phyloP scores from a whole-genome alignment of 2,113 vertebrate genomes.

The Sphyrna mokarran region DNA sequence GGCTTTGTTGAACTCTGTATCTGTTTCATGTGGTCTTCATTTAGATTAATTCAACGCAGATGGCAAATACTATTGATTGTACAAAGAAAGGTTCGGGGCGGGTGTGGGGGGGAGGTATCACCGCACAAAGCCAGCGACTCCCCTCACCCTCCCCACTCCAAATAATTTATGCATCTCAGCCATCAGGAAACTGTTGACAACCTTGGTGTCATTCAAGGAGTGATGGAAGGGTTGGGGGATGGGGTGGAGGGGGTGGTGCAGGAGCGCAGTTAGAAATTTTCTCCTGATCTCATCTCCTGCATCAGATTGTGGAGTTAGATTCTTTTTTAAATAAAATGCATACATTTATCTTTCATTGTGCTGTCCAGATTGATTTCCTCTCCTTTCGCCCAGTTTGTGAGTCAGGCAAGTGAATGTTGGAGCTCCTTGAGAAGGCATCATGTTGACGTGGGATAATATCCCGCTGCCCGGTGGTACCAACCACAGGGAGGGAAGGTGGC shows the following conservation, averaged over 20 bases:
- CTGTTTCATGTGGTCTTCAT: conserved; percentile 35
- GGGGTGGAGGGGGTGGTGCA: neutral
- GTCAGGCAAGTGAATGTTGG: neutral
- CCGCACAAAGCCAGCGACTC: neutral
- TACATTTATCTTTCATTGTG: neutral
- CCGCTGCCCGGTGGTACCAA: neutral
- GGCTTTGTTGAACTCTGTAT: neutral
- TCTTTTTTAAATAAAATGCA: neutral
- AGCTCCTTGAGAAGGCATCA: neutral
- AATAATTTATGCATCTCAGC: neutral
- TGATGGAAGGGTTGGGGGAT: neutral
- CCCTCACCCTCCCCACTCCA: neutral
- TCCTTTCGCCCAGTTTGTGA: neutral
- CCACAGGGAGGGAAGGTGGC: neutral
- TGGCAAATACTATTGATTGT: conserved; percentile 13
- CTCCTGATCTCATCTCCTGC: neutral
- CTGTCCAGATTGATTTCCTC: neutral
- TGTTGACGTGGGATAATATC: neutral
- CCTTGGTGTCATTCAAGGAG: neutral
- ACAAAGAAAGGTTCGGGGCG: neutral
- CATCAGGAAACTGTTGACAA: neutral
- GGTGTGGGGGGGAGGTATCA: neutral
- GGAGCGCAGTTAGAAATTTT: neutral
- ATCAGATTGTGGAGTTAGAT: neutral
- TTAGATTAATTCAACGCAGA: conserved; percentile 31